A percentile compares a stretch with the other conserved stretches of the same genome.
These are phyloP conservation scores for Circaetus gallicus DNA, from an alignment of 2,113 vertebrate genomes.

Conservation along the genomic window DNA sequence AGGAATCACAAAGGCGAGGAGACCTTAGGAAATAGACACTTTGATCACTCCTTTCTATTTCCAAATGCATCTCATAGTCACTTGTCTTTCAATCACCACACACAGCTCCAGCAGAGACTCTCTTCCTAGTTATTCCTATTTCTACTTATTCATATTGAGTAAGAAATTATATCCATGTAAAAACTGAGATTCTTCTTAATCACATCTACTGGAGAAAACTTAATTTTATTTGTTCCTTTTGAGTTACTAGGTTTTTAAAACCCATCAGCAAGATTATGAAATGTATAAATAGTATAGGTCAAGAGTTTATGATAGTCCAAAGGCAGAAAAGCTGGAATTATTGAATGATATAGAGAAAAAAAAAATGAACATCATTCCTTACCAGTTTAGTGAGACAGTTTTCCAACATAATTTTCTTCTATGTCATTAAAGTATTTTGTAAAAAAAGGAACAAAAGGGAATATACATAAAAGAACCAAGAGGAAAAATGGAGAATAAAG, in stretches of 20 bases:
- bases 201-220: neutral
- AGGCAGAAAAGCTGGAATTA: neutral
- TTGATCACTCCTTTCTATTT: slow-evolving; percentile 4
- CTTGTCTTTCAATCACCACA: slow-evolving; percentile 3
- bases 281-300: neutral
- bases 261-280: neutral
- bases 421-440: neutral
- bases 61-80: neutral
- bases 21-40: neutral
- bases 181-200: neutral
- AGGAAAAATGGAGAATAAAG: neutral
- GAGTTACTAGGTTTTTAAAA: neutral
- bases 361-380: neutral
- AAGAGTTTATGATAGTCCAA: neutral
- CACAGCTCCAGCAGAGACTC: neutral
- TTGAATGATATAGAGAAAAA: neutral
- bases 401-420: neutral
- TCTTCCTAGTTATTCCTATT: neutral
- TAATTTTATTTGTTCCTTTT: neutral
- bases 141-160: neutral
- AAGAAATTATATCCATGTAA: neutral
- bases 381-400: neutral
- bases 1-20: neutral
- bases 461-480: fast-evolving
- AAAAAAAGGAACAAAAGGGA: neutral